Evolutionary conservation across 2,113 vertebrate species (phyloP), one percentile per base, ranked within the genome.

Genomic region (Montifringilla adamsi): DNA sequence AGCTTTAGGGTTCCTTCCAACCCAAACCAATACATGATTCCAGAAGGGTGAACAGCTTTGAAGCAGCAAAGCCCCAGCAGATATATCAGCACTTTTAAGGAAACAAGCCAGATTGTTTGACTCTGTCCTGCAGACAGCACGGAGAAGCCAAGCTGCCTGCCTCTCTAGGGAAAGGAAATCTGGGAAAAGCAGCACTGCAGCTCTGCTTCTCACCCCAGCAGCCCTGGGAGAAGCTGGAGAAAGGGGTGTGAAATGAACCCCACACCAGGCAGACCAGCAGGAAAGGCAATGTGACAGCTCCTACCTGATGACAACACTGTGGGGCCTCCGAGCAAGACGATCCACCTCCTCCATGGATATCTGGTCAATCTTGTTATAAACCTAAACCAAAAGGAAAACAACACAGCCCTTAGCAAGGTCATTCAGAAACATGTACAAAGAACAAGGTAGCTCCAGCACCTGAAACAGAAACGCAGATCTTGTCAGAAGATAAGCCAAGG

Each of bases 361-460:
- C 96, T 99, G 99, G 95, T 99, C 99, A 52, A 99, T 98, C 97
- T 99, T 99, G 97, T 99, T 99, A 97, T 99, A 99, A 83, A 99
- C 99, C 99, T 99, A 96, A 66, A 72, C 20, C 87, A 84, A 82
- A 91, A 83, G 55, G 13, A 60, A 53, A 90, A 68, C 47, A 73
- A 47, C 23, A 70, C 11, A 56, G 1, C 49, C 44, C 15, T 94
- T 4, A 90, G 56, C 31, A 60, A 90, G 58, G 3, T 60, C 58
- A 9, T 7, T 56, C 58, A 82, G 41, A 35, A 80, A 63, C 13
- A 22, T 0, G 17, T 4, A 39, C 41, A 44, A 49, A 14, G 12
- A 49, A 60, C 18, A n/a, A 31, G 44, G 53, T 5, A 49, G 16
- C 13, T 52, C 6, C 10, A 89, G 53, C 35, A 44, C 5, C 59